Percentiles rank a stretch among this genome's conserved stretches.
phyloP scores from a whole-genome alignment of 2,113 vertebrate genomes.

The Oncorhynchus masou region DNA sequence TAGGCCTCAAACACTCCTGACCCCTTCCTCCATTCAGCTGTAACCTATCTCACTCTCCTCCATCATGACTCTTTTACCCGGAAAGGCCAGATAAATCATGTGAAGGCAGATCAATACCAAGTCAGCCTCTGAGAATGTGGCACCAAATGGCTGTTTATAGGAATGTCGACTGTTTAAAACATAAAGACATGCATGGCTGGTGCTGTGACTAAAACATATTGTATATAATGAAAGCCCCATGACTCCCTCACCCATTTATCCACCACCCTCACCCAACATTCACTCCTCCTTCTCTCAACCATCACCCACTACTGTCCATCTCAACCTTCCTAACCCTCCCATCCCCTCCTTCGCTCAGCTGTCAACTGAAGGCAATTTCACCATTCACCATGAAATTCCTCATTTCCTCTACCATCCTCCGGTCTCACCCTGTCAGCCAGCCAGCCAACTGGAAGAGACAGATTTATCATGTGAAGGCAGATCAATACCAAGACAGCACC shows the following conservation, averaged over 20 bases:
- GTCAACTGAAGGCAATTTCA: not conserved
- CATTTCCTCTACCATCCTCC: not conserved
- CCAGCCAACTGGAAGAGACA: not conserved
- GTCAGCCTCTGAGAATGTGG: not conserved
- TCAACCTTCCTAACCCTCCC: too few relatives aligned
- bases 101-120: not conserved
- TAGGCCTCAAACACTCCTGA: not conserved
- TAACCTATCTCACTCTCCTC: not conserved
- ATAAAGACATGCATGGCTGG: not conserved
- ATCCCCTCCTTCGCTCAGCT: not conserved
- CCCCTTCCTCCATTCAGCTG: not conserved
- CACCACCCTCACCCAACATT: too few relatives aligned
- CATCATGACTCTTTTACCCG: not conserved
- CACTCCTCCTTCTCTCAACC: too few relatives aligned
- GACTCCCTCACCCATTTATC: too few relatives aligned
- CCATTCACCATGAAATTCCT: not conserved
- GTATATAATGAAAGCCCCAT: too few relatives aligned
- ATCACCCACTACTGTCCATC: too few relatives aligned
- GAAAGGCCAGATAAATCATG: not conserved
- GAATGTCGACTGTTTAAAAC: not conserved
- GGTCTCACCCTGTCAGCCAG: not conserved
- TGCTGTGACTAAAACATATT: too few relatives aligned
- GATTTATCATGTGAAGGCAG: not conserved
- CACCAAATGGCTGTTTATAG: not conserved
- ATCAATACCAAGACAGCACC: conserved; percentile 7